Conservation (phyloP, 1,140 invertebrate species). For the Nasonia giraulti region DNA sequence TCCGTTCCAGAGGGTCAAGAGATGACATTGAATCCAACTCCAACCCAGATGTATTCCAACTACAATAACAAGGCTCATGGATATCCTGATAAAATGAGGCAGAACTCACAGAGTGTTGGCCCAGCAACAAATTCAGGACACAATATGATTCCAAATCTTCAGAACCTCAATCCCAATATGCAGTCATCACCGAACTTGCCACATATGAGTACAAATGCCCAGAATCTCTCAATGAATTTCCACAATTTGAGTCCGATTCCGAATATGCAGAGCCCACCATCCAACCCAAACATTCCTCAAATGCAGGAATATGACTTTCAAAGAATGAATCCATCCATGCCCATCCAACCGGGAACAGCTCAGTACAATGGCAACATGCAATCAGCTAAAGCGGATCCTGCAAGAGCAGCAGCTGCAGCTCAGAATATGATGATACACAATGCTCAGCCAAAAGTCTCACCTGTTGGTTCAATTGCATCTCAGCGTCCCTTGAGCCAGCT, state of each 20-base stretch:
- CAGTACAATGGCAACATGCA: conserved; percentile 71
- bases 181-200: conserved; percentile 72
- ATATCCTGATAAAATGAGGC: conserved; percentile 68
- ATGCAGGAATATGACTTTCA: conserved; percentile 68
- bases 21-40: conserved; percentile 63
- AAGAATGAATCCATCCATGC: conserved; percentile 65
- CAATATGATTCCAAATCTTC: conserved; percentile 72
- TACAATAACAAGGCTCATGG: conserved; percentile 65
- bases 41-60: conserved; percentile 64
- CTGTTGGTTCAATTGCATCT: conserved; percentile 75
- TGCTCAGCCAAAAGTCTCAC: conserved; percentile 72
- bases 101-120: conserved; percentile 64
- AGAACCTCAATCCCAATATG: conserved; percentile 74
- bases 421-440: conserved; percentile 66
- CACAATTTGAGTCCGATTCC: conserved; percentile 73
- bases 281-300: conserved; percentile 66
- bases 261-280: conserved; percentile 64
- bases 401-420: conserved; percentile 59
- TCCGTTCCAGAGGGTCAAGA: conserved; percentile 88
- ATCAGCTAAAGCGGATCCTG: conserved; percentile 61
- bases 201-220: conserved; percentile 64
- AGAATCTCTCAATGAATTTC: conserved; percentile 72
- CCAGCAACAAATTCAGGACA: conserved; percentile 65
- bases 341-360: conserved; percentile 53
- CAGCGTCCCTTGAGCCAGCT: conserved; percentile 70